Evolutionary conservation across 2,113 vertebrate species (phyloP).

Genomic region (Coregonus clupeaformis): DNA sequence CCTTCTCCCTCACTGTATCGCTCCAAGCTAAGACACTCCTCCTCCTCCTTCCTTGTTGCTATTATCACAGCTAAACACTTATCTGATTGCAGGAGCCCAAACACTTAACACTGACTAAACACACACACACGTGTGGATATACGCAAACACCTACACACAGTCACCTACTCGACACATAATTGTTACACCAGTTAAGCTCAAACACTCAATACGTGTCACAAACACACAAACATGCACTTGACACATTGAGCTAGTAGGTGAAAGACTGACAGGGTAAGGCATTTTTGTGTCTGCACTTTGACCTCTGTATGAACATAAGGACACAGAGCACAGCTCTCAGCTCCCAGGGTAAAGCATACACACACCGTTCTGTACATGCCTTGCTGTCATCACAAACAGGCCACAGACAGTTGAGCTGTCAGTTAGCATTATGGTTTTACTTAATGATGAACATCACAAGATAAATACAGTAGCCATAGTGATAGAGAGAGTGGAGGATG

Average conservation of each 20-base stretch:
- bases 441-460: not conserved
- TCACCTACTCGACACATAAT: not conserved
- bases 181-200: not conserved
- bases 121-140: not conserved
- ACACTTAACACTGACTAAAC: conserved; percentile 2
- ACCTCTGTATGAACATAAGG: not conserved
- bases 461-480: not conserved
- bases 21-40: conserved; percentile 31
- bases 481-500: not conserved
- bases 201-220: not conserved
- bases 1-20: conserved; percentile 43
- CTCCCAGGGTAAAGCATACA: not conserved
- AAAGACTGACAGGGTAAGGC: not conserved
- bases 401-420: conserved; percentile 5
- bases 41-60: not conserved
- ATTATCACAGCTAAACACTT: conserved; percentile 31
- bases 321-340: not conserved
- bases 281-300: not conserved
- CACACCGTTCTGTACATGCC: not conserved
- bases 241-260: not conserved
- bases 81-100: conserved; percentile 37
- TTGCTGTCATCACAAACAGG: conserved; percentile 2
- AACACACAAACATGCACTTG: not conserved
- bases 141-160: not conserved
- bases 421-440: not conserved